Conservation (phyloP, 2,797 vertebrate species). For the Poecilia wingei region DNA sequence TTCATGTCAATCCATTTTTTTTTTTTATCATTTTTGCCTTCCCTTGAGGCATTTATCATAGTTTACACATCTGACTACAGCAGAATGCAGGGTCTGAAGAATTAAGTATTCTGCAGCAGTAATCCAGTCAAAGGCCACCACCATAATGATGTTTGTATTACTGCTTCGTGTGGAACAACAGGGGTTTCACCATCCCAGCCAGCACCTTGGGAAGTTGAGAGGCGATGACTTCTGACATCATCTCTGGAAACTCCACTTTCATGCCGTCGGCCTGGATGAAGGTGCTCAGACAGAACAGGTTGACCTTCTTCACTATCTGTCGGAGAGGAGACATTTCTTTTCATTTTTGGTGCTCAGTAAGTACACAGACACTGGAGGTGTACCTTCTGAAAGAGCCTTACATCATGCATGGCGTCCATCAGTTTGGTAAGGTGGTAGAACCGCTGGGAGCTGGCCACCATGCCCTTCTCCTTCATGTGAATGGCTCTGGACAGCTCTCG, state of each 20-base stretch:
- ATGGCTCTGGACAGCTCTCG: slow-evolving; percentile 92
- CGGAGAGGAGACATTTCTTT: slow-evolving; percentile 21
- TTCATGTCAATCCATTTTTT: not conserved
- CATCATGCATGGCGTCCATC: slow-evolving; percentile 95
- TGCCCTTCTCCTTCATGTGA: slow-evolving; percentile 88
- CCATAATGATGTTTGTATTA: slow-evolving; percentile 3
- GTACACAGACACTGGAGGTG: not conserved
- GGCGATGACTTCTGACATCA: slow-evolving; percentile 99
- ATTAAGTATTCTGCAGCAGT: slow-evolving; percentile 41
- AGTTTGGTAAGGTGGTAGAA: slow-evolving; percentile 97
- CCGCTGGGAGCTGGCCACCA: slow-evolving; percentile 91
- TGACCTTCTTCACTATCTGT: slow-evolving; percentile 97
- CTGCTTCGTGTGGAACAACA: slow-evolving; percentile 97
- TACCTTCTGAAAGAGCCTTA: slow-evolving; percentile 34
- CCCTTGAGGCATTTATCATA: slow-evolving; percentile 26
- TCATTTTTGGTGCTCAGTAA: not conserved
- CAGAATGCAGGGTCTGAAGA: slow-evolving; percentile 20
- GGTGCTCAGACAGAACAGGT: slow-evolving; percentile 95
- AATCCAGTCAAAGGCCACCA: slow-evolving; percentile 43
- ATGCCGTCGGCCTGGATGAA: slow-evolving; percentile 95
- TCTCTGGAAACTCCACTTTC: slow-evolving; percentile 97
- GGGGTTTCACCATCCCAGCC: slow-evolving; percentile 97
- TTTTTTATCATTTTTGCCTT: slow-evolving; percentile 2
- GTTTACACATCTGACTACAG: slow-evolving; percentile 14
- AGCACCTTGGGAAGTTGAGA: slow-evolving; percentile 97